Percentiles rank a stretch among this genome's conserved stretches.
Evolutionary conservation across 1,140 invertebrate species (phyloP).

Genomic region (Lineus longissimus): DNA sequence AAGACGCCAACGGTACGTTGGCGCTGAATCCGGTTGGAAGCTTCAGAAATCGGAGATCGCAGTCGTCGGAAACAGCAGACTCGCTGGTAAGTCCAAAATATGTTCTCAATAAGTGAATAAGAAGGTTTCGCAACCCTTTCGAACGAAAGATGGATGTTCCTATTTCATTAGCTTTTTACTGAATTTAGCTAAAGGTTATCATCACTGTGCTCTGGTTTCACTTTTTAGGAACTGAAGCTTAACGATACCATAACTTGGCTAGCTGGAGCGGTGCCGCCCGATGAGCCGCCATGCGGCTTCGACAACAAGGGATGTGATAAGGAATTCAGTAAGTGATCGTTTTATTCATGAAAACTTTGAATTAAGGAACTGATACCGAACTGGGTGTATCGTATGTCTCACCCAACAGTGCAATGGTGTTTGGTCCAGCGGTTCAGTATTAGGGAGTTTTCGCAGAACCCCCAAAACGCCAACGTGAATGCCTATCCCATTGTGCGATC

Average conservation of each 20-base stretch:
- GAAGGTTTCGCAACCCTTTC: background rate
- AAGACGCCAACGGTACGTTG: background rate
- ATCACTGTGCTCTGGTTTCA: no score
- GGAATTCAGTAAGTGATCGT: conserved; percentile 53
- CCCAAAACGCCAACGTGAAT: no score
- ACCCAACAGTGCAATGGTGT: no score
- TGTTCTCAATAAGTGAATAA: no score
- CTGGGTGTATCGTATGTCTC: no score
- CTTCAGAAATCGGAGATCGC: conserved; percentile 23
- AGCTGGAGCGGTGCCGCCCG: conserved; percentile 70
- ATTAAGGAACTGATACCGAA: no score
- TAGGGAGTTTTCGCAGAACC: no score
- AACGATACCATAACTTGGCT: conserved; percentile 73
- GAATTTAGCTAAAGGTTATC: no score
- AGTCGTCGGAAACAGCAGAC: conserved; percentile 24
- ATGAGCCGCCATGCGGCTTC: conserved; percentile 93
- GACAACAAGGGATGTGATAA: conserved; percentile 65
- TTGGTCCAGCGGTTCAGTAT: no score
- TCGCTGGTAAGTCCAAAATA: background rate
- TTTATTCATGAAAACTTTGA: no score
- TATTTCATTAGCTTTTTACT: no score
- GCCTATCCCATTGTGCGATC: no score
- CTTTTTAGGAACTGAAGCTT: background rate
- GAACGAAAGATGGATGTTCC: background rate
- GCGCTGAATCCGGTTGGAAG: conserved; percentile 14